Evolutionary conservation across 2,797 vertebrate genomes (phyloP), one percentile per base, ranked within the genome.

Genomic region (Megalops cyprinoides): DNA sequence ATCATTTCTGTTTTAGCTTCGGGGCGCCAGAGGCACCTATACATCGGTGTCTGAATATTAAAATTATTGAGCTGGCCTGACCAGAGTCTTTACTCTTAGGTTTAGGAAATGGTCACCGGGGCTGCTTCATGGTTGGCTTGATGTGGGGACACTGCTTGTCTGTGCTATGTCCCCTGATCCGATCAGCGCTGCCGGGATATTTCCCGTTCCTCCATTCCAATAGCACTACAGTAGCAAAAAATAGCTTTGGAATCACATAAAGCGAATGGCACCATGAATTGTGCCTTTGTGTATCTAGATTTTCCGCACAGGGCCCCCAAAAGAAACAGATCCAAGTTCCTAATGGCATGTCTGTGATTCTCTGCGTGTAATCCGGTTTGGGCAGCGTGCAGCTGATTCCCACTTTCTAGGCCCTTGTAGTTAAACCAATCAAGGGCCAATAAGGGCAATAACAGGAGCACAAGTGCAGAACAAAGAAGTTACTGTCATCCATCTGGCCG

Each of bases 351-450:
- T 87, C 82, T 82, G 77, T 85, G 84, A 86, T 87, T 87, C 80
- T 79, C 53, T 69, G 37, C 71, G 82, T 7, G 81, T 90, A 84
- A 90, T 91, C 82, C 82, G 82, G 86, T 92, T 91, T 89, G 76
- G 81, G 10, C 60, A 65, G 31, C 28, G 37, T 15, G 10, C 6
- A 15, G 31, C 31, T 15, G 9, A 18, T 15, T 1, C 60, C 31
- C 60, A 18, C 31, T 65, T 53, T 65, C 2, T 65, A 15, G 31
- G 18, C 31, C 9, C 37, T 65, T 34, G 60, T 2, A 34, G 28
- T 65, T 34, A 65, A 65, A 65, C 28, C 4, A 65, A n/a, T 65
- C 37, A 65, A 65, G 31, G 18, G 15, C 31, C 60, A 37, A 15
- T 65, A 65, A 37, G 37, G 60, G 28, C 31, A 65, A 65, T 65